Evolutionary conservation across 2,888 invertebrate species (phyloP), one percentile per base, ranked within the genome.

Genomic region (Luperina nickerlii): DNA sequence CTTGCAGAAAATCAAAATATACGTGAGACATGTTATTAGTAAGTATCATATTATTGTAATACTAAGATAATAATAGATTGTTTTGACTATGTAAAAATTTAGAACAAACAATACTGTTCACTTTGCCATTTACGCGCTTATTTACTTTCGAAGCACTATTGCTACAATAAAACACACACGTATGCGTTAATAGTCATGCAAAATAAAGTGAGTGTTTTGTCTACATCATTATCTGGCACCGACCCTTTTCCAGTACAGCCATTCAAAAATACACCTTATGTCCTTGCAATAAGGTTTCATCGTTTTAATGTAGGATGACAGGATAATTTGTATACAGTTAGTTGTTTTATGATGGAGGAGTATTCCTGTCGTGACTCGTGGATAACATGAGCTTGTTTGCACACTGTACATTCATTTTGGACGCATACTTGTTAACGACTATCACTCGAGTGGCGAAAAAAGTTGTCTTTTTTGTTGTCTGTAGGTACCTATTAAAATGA

Each of bases 171-270:
- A 75, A 74, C 75, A 60, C 42, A 76, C 76, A 78, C 51, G 76
- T 70, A 66, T 57, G 67, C 76, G 45, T 70, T 79, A 74, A 77
- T 71, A 75, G 77, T 91, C 89, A 91, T 91, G 89, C 89, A 91
- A 92, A 92, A 91, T 91, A 87, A 79, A 92, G 68, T 48, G 88
- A 94, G 91, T 92, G 92, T 90, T 90, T 76, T 78, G 92, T 91
- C 92, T 91, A 93, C 94, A 92, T 94, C 94, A 93, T 94, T 94
- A 94, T 94, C 89, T 90, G 88, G 89, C 91, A 89, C 85, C 91
- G 83, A 90, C 92, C 92, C 89, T 92, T 91, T 90, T 89, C 86
- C 57, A 60, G 20, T 62, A 63, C 27, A 9, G 73, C 74, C 76
- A 83, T 86, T 81, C 13, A 67, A 89, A 83, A 73, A n/a, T 73